Conservation (phyloP, 2,888 invertebrate species). For the Norana najaformis region DNA sequence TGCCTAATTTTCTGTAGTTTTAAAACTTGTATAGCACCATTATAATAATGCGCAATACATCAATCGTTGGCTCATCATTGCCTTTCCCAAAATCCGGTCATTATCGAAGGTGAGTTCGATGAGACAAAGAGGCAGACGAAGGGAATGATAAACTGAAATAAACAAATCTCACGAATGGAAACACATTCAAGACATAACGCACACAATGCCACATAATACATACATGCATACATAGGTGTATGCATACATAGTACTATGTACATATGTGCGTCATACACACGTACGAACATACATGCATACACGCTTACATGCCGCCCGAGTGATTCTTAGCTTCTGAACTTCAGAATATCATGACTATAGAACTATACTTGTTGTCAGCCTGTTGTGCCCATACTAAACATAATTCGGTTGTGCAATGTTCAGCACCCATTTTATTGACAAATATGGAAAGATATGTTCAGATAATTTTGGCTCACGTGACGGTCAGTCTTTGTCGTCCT, state of each 20-base stretch:
- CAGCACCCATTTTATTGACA: no score
- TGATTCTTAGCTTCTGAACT: no score
- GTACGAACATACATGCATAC: not conserved
- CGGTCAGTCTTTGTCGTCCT: no score
- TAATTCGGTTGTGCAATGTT: no score
- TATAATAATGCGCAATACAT: not conserved
- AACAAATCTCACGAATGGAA: not conserved
- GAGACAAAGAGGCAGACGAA: not conserved
- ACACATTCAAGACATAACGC: not conserved
- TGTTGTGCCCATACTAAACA: no score
- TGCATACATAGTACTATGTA: not conserved
- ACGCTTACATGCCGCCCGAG: not conserved
- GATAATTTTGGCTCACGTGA: no score
- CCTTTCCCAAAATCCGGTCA: not conserved
- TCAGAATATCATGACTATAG: no score
- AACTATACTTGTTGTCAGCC: no score
- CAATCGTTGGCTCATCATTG: not conserved
- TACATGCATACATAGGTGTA: no score
- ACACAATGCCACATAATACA: no score
- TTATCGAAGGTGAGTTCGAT: not conserved
- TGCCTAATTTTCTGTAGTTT: not conserved
- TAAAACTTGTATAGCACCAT: not conserved
- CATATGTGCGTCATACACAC: not conserved
- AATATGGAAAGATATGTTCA: no score
- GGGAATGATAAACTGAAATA: not conserved